Evolutionary conservation across 2,888 invertebrate genomes (phyloP).

Genomic region (Cephalotes varians): DNA sequence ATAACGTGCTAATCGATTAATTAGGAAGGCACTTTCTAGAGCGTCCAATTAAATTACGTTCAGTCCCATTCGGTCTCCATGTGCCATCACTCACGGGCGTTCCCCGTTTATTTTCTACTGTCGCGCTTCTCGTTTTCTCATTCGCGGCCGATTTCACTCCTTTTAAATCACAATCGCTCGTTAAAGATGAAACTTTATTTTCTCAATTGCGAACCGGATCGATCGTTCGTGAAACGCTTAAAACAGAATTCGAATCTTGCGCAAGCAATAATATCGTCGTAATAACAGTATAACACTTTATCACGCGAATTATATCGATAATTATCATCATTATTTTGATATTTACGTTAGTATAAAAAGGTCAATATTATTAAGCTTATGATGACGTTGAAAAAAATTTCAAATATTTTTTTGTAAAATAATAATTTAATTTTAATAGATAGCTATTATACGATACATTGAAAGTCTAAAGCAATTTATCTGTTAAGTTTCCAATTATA

Average conservation of each 20-base stretch:
- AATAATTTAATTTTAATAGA: background rate
- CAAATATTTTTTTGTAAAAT: background rate
- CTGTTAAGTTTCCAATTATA: background rate
- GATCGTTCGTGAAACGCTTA: constrained; percentile 14
- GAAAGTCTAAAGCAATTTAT: background rate
- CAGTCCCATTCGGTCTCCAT: constrained; percentile 59
- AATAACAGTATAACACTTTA: constrained; percentile 11
- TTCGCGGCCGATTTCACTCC: constrained; percentile 71
- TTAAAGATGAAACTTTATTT: constrained; percentile 58
- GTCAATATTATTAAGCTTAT: background rate
- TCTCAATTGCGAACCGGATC: constrained; percentile 38
- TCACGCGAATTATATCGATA: background rate
- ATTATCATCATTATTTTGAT: background rate
- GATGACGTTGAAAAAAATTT: background rate
- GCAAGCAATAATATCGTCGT: constrained; percentile 10
- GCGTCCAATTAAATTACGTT: constrained; percentile 68
- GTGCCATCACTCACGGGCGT: constrained; percentile 66
- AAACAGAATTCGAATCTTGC: constrained; percentile 17
- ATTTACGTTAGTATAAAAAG: background rate
- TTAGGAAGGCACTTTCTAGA: constrained; percentile 72
- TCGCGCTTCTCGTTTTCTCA: constrained; percentile 61
- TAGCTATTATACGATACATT: background rate
- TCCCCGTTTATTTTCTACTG: constrained; percentile 62
- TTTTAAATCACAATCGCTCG: constrained; percentile 69
- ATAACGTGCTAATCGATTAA: constrained; percentile 64